phyloP scores from a whole-genome alignment of 2,797 vertebrate genomes.

The Sciurus vulgaris region DNA sequence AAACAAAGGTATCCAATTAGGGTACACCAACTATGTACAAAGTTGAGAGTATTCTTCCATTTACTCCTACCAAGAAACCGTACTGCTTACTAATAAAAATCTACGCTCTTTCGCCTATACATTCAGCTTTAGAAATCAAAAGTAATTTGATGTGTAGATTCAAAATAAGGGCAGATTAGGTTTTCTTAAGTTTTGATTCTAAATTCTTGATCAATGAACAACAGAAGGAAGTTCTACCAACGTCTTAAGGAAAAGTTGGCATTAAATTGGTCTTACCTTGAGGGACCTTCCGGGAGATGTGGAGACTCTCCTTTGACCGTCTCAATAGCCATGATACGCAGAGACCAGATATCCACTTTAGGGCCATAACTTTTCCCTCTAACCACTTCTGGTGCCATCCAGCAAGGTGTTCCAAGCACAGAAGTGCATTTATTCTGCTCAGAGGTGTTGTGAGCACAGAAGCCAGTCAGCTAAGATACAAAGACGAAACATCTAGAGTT shows the following conservation, averaged over 20 bases:
- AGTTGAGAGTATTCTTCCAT: slow-evolving; percentile 7
- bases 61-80: not conserved
- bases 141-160: slow-evolving; percentile 27
- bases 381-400: slow-evolving; percentile 99
- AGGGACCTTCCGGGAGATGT: slow-evolving; percentile 97
- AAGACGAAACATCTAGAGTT: slow-evolving; percentile 61
- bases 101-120: slow-evolving; percentile 2
- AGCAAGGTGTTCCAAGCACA: slow-evolving; percentile 99
- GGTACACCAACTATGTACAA: not conserved
- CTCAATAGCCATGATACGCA: slow-evolving; percentile 99
- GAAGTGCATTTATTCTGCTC: slow-evolving; percentile 99
- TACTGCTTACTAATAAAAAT: slow-evolving; percentile 9
- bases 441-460: slow-evolving; percentile 98
- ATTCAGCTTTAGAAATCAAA: not conserved
- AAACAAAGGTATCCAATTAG: not conserved
- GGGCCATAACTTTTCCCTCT: slow-evolving; percentile 98
- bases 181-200: slow-evolving; percentile 26
- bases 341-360: slow-evolving; percentile 99
- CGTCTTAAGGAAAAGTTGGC: slow-evolving; percentile 14
- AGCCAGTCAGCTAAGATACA: slow-evolving; percentile 94
- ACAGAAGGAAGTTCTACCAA: not conserved
- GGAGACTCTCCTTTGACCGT: slow-evolving; percentile 99
- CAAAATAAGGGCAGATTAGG: not conserved
- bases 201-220: not conserved
- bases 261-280: slow-evolving; percentile 91